A percentile compares a stretch with the other conserved stretches of the same genome.
Evolutionary conservation across 2,888 invertebrate genomes (phyloP).

Genomic region (Mesorhabditis sp.): DNA sequence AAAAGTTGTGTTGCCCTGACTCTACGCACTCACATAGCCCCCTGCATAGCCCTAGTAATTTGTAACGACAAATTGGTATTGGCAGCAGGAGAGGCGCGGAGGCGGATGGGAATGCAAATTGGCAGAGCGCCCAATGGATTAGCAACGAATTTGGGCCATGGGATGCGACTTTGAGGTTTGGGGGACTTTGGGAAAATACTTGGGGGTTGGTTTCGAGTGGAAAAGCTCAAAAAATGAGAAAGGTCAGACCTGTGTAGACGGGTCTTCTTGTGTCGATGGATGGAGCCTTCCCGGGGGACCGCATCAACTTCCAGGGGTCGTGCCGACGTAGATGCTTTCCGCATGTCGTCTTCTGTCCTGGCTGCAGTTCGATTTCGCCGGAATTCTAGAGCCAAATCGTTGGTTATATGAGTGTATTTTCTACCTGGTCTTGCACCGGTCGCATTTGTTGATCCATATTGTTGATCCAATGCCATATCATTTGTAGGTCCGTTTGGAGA

Average conservation of each 20-base stretch:
- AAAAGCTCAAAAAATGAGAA: constrained; percentile 1
- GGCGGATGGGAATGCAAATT: too few species aligned
- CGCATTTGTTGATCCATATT: constrained; percentile 2
- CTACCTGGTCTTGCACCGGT: neutral
- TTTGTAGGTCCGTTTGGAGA: neutral
- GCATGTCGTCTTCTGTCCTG: constrained; percentile 1
- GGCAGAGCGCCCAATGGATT: too few species aligned
- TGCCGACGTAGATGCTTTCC: neutral
- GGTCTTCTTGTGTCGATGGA: constrained; percentile 19
- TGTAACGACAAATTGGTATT: too few species aligned
- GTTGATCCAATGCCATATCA: constrained; percentile 3
- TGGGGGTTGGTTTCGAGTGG: neutral
- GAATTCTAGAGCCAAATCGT: neutral
- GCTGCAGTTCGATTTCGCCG: neutral
- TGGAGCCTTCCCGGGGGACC: constrained; percentile 6
- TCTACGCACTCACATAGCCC: too few species aligned
- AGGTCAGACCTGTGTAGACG: constrained; percentile 25
- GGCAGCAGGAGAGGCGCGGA: too few species aligned
- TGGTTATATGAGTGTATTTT: neutral
- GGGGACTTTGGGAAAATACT: neutral
- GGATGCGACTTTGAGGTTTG: neutral
- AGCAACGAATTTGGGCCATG: too few species aligned
- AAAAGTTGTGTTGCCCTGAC: too few species aligned
- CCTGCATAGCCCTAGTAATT: too few species aligned
- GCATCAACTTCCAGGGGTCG: constrained; percentile 11